Percentiles rank a stretch among this genome's conserved stretches.
Evolutionary conservation across 2,113 vertebrate genomes (phyloP).

Genomic region (Nipponia nippon): DNA sequence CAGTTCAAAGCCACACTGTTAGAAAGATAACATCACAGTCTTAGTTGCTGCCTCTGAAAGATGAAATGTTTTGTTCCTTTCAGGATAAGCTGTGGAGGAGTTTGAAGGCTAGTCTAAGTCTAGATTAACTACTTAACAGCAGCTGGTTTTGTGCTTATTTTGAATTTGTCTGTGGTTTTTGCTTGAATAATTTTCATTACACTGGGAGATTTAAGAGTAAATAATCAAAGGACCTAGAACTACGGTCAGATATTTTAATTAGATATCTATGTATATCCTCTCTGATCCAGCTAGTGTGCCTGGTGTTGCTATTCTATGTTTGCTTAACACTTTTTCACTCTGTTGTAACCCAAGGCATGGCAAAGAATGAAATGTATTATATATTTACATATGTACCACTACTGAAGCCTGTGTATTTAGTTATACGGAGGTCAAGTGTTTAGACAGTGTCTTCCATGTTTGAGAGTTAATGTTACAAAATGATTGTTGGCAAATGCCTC

Average conservation of each 20-base stretch:
- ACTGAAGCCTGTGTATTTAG: background rate
- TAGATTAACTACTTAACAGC: background rate
- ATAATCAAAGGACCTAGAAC: background rate
- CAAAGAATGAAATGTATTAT: background rate
- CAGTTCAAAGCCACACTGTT: constrained; percentile 21
- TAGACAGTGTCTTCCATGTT: background rate
- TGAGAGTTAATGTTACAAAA: background rate
- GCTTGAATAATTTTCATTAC: background rate
- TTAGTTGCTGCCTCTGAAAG: constrained; percentile 28
- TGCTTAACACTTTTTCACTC: background rate
- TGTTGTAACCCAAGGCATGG: background rate
- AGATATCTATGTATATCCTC: background rate
- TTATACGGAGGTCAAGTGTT: background rate
- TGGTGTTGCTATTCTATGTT: background rate
- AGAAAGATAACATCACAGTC: constrained; percentile 46
- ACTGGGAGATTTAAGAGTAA: background rate
- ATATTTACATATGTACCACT: background rate
- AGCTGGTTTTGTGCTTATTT: background rate
- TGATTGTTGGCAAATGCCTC: background rate
- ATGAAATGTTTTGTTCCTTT: constrained; percentile 29
- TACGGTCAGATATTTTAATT: background rate
- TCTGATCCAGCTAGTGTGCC: background rate
- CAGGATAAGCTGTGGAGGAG: background rate
- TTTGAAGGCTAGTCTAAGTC: background rate
- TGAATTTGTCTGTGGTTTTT: background rate